Evolutionary conservation across 2,113 vertebrate species (phyloP), one percentile per base, ranked within the genome.

Genomic region (Sciurus niger): DNA sequence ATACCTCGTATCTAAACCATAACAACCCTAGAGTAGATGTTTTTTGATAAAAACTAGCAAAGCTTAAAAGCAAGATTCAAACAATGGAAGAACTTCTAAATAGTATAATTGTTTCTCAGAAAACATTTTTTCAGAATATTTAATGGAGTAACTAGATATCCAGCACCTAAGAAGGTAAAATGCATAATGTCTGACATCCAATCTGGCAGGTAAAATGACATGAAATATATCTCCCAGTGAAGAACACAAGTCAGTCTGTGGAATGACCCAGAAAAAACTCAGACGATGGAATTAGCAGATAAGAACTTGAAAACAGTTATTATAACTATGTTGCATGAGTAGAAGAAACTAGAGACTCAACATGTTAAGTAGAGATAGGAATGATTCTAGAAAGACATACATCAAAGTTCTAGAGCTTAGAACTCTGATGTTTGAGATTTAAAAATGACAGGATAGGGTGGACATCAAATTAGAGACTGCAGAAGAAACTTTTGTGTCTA

Each of bases 301-400:
- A 78, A 48, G 25, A 80, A 53, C 13, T 79, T 92, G 32, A 95
- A 84, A 92, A 46, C 24, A 51, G 37, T 85, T 84, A 76, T 70
- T 70, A 24, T 58, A 46, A 60, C 10, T 78, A 1, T 67, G 8
- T 82, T 72, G 20, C 9, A 43, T 30, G 9, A 85, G 6, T 65
- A 58, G 13, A 85, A 85, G 32, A 89, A 43, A 11, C 10, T 30
- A 85, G 53, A 65, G 30, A 83, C 10, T 84, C 2, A 32, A 76
- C 11, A 72, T 1, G 6, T 37, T 72, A 85, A 72, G 53, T 63
- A 40, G 25, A 63, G 17, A 40, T 84, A 72, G 10, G 4, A 86
- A 70, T 48, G 48, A 84, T 43, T 73, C 37, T 46, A 53, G 51
- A 91, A 51, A 79, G 32, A 77, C 3, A 28, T 68, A 93, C 79